phyloP scores from a whole-genome alignment of 2,888 invertebrate genomes.

The Epinotia brunnichana region DNA sequence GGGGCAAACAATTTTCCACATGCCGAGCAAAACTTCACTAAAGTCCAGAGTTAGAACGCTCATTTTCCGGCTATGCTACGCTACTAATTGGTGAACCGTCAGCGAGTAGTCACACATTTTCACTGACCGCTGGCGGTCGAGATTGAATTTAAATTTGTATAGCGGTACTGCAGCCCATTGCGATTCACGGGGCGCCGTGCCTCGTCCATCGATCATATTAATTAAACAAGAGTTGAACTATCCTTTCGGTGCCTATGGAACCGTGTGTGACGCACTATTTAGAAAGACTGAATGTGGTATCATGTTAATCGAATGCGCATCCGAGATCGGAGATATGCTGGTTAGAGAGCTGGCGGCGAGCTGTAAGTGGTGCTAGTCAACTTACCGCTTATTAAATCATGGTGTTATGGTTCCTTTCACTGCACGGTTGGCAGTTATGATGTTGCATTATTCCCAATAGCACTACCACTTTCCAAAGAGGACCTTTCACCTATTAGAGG shows the following conservation, averaged over 20 bases:
- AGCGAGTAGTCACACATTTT: constrained; percentile 76
- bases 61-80: constrained; percentile 73
- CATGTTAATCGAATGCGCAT: constrained; percentile 45
- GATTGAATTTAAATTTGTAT: constrained; percentile 80
- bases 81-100: constrained; percentile 70
- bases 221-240: constrained; percentile 56
- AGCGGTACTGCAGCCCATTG: constrained; percentile 75
- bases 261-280: constrained; percentile 46
- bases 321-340: constrained; percentile 35
- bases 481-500: no score
- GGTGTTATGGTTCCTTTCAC: constrained; percentile 4
- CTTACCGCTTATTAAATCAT: constrained; percentile 9
- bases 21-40: constrained; percentile 69
- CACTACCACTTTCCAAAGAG: background rate
- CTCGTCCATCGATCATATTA: constrained; percentile 72
- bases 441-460: background rate
- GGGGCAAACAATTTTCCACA: constrained; percentile 68
- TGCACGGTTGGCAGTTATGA: constrained; percentile 2
- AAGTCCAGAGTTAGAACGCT: constrained; percentile 72
- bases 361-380: background rate
- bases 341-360: constrained; percentile 4
- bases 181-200: constrained; percentile 69
- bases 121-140: constrained; percentile 71
- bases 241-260: constrained; percentile 50
- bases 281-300: constrained; percentile 50